A percentile compares a stretch with the other conserved stretches of the same genome.
Evolutionary conservation across 2,888 invertebrate genomes (phyloP).

Genomic region (Drosophila paranaensis): DNA sequence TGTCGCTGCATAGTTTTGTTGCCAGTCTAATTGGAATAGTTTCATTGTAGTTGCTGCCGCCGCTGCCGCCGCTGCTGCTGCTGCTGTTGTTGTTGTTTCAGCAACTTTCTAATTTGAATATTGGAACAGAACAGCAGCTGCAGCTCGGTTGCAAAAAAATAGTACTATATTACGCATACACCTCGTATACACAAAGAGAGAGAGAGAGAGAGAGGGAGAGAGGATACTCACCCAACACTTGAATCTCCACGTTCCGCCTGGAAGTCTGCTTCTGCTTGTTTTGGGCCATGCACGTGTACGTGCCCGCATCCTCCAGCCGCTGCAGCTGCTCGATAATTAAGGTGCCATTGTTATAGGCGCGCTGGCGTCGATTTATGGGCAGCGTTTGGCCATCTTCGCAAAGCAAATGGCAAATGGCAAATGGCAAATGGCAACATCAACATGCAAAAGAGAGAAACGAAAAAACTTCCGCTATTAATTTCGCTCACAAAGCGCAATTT

Average conservation of each 20-base stretch:
- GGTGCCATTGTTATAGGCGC: conserved; percentile 94
- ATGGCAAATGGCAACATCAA: background rate
- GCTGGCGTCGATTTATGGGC: conserved; percentile 94
- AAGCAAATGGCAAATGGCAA: background rate
- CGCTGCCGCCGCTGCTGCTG: conserved; percentile 1
- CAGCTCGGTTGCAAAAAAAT: background rate
- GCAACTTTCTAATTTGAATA: conserved; percentile 70
- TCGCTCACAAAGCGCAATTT: conserved; percentile 60
- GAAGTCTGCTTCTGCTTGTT: conserved; percentile 93
- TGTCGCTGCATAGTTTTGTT: conserved; percentile 74
- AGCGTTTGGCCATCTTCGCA: conserved; percentile 91
- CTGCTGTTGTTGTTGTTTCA: conserved; percentile 13
- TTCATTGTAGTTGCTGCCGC: conserved; percentile 52
- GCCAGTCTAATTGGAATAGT: conserved; percentile 76
- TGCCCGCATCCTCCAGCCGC: conserved; percentile 93
- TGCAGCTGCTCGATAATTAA: conserved; percentile 94
- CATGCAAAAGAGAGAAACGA: background rate
- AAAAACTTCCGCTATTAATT: conserved; percentile 70
- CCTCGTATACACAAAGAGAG: background rate
- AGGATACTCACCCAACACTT: conserved; percentile 88
- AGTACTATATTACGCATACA: conserved; percentile 51
- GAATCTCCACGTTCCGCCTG: conserved; percentile 90
- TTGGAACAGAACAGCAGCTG: conserved; percentile 42
- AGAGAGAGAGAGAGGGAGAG: no score
- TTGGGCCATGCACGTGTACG: conserved; percentile 95